Conservation (phyloP, 2,113 vertebrate genomes). For the Emberiza fucata region DNA sequence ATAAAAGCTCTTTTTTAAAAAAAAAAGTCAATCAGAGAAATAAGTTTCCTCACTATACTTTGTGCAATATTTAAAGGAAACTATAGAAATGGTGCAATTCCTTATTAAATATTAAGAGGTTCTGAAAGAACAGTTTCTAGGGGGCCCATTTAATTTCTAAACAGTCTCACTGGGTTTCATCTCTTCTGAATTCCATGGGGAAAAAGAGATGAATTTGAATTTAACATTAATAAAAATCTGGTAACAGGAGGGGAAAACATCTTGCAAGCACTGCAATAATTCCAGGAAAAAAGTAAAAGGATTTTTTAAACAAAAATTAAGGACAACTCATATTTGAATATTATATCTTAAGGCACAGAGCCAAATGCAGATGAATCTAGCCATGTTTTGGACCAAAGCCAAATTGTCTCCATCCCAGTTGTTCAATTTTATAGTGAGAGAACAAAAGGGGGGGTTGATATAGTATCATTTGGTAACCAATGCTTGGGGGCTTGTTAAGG, state of each 20-base stretch:
- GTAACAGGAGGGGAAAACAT: neutral
- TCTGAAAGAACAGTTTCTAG: neutral
- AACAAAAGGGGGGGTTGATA: conserved; percentile 53
- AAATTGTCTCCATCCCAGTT: conserved; percentile 69
- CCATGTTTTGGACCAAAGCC: conserved; percentile 69
- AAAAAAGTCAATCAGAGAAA: neutral
- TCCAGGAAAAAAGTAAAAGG: neutral
- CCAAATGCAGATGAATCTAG: conserved; percentile 71
- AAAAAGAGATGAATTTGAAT: neutral
- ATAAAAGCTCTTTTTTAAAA: neutral
- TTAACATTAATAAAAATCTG: neutral
- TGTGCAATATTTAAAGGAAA: neutral
- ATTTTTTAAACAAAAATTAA: conserved; percentile 77
- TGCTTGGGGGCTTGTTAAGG: conserved; percentile 71
- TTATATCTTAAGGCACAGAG: conserved; percentile 76
- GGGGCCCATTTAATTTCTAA: neutral
- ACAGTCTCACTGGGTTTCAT: neutral
- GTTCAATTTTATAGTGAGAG: conserved; percentile 69
- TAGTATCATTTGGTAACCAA: conserved; percentile 58
- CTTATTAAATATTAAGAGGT: neutral
- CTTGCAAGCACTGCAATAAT: neutral
- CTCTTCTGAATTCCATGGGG: neutral
- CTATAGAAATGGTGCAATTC: neutral
- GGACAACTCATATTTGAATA: conserved; percentile 75
- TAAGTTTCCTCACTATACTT: neutral